A percentile compares a stretch with the other conserved stretches of the same genome.
These are phyloP conservation scores for Brachionus calyciflorus DNA, from an alignment of 1,140 invertebrate species.

Conservation along the genomic window DNA sequence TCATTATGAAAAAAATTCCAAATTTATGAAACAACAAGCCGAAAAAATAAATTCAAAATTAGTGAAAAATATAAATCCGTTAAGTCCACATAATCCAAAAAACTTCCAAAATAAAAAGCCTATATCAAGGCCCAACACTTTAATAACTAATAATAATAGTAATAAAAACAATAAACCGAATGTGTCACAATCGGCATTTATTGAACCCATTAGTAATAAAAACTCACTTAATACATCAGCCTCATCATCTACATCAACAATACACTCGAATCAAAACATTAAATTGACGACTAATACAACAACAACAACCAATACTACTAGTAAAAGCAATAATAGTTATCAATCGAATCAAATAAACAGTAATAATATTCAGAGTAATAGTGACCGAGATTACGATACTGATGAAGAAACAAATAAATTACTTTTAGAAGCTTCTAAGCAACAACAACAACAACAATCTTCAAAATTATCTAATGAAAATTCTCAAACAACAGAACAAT, in stretches of 20 bases:
- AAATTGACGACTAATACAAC: background rate
- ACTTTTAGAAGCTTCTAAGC: slow-evolving; percentile 55
- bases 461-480: slow-evolving; percentile 54
- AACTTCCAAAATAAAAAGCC: slow-evolving; percentile 18
- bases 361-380: slow-evolving; percentile 8
- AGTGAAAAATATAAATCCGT: too few relatives aligned
- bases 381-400: slow-evolving; percentile 56
- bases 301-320: background rate
- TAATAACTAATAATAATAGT: too few relatives aligned
- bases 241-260: background rate
- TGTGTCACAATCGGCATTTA: background rate
- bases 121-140: background rate
- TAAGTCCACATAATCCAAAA: background rate
- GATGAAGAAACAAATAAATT: slow-evolving; percentile 61
- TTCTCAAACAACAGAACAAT: slow-evolving; percentile 53
- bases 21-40: background rate
- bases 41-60: too few relatives aligned
- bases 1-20: background rate
- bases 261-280: background rate
- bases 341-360: background rate
- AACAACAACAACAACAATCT: slow-evolving; percentile 59
- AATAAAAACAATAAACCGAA: too few relatives aligned
- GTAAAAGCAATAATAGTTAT: background rate
- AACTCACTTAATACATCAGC: background rate
- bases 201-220: background rate